These are phyloP conservation scores for Oreonectes daqikongensis DNA, from an alignment of 2,797 vertebrate species.

Conservation along the genomic window DNA sequence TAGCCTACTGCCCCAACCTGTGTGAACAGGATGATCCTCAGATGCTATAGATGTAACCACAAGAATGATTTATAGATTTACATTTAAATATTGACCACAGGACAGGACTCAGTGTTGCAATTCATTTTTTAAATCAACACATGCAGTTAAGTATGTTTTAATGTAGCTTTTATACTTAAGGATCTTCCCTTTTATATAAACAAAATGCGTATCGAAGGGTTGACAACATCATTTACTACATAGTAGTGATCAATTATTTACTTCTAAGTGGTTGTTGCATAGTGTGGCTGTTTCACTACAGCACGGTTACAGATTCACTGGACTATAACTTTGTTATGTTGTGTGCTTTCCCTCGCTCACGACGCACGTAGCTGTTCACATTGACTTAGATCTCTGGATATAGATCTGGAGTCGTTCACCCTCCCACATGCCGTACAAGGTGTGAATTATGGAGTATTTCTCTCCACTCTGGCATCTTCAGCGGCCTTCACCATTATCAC, in stretches of 20 bases:
- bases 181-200: not conserved
- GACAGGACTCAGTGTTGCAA: not conserved
- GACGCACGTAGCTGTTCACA: too few species aligned
- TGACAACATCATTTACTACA: conserved; percentile 1
- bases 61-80: conserved; percentile 17
- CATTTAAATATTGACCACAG: conserved; percentile 48
- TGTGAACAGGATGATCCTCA: conserved; percentile 29
- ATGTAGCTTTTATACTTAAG: not conserved
- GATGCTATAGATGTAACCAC: conserved; percentile 27
- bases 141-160: not conserved
- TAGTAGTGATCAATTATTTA: conserved; percentile 20
- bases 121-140: not conserved
- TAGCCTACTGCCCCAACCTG: not conserved
- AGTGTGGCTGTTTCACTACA: not conserved
- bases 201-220: not conserved
- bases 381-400: not conserved
- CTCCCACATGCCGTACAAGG: conserved; percentile 20
- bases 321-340: not conserved
- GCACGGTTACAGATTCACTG: not conserved
- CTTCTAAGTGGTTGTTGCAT: not conserved
- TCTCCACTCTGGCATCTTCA: conserved; percentile 62
- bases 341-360: not conserved
- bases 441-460: conserved; percentile 53
- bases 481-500: conserved; percentile 58
- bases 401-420: not conserved